Base-by-base conservation (phyloP, 1,140 invertebrate species). In the Heliconius nattereri region DNA sequence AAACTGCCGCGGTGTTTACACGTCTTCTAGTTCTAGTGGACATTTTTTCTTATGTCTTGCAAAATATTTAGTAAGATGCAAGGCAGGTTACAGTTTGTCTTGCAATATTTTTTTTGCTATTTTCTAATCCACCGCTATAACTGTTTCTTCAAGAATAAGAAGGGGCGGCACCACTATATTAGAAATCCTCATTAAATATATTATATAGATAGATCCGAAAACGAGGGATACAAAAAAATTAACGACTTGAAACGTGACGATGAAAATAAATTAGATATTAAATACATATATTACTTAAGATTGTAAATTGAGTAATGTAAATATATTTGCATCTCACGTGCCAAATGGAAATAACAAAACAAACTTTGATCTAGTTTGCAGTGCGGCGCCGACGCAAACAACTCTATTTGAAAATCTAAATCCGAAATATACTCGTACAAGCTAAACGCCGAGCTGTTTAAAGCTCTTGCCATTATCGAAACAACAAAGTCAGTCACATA, bases 1-100 rank as follows among this genome's bases (percentile, higher is more conserved):
- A 85, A 85, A 83, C 87, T 87, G 84, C 78, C 80, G 76, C 72
- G 37, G 76, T 71, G 73, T 74, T 78, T 78, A 35, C 78, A 75
- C 78, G 66, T 79, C 78, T 45, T 45, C 40, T 45, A 16, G 40
- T 71, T 71, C 60, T n/a, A 75, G 52, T 71, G 45, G 52, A 32
- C 60, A 75, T 60, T n/a, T n/a, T 52, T 79, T 75, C 78, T 71
- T 79, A 70, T 74, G 78, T 54, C 45, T 71, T 40, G 20, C 75
- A 40, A 49, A 66, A 32, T 57, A 54, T 66, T 76, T 35, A 29
- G 60, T 9, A 66, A 66, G 9, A 66, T 29, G 60, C 60, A 66
- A 66, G 9, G 16, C 60, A 66, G 26, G 29, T 26, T 26, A 45
- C 20, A 71, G 2, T 71, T 26, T 49, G 60, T 26, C 60, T 75